Percentiles rank a stretch among this genome's conserved stretches.
phyloP scores from a whole-genome alignment of 2,888 invertebrate species.

The Acleris sparsana region DNA sequence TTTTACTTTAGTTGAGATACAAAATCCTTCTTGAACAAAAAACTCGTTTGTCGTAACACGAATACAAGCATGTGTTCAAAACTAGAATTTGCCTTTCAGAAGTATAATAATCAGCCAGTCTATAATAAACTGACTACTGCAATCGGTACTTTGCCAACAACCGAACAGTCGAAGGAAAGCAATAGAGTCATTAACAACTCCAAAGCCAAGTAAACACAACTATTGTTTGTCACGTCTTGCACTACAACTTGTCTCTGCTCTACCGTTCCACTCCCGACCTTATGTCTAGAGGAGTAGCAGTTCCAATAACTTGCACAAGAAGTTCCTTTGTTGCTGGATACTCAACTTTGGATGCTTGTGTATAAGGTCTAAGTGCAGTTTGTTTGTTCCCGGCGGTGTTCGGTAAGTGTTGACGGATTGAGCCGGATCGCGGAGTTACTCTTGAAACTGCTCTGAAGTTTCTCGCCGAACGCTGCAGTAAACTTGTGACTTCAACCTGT shows the following conservation, averaged over 20 bases:
- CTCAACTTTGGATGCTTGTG: neutral
- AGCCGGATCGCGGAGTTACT: neutral
- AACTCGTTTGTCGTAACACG: too few relatives aligned
- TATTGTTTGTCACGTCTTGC: constrained; percentile 5
- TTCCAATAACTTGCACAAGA: neutral
- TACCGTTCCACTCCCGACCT: neutral
- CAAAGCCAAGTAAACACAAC: constrained; percentile 1
- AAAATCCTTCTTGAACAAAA: too few relatives aligned
- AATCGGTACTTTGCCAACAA: neutral
- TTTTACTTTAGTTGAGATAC: too few relatives aligned
- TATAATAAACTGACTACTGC: too few relatives aligned
- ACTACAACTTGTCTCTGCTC: constrained; percentile 7
- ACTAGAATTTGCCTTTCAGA: too few relatives aligned
- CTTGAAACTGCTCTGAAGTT: neutral
- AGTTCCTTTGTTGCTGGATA: neutral
- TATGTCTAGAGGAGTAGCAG: neutral
- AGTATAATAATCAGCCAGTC: too few relatives aligned
- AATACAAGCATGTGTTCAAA: too few relatives aligned
- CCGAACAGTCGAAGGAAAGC: constrained; percentile 1
- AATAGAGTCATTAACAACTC: constrained; percentile 10
- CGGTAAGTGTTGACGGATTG: constrained; percentile 1
- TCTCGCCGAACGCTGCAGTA: too few relatives aligned
- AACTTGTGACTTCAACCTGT: too few relatives aligned
- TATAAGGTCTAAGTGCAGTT: neutral
- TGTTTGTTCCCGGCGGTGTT: neutral